Evolutionary conservation across 2,113 vertebrate species (phyloP), one percentile per base, ranked within the genome.

Genomic region (Oryzias javanicus): DNA sequence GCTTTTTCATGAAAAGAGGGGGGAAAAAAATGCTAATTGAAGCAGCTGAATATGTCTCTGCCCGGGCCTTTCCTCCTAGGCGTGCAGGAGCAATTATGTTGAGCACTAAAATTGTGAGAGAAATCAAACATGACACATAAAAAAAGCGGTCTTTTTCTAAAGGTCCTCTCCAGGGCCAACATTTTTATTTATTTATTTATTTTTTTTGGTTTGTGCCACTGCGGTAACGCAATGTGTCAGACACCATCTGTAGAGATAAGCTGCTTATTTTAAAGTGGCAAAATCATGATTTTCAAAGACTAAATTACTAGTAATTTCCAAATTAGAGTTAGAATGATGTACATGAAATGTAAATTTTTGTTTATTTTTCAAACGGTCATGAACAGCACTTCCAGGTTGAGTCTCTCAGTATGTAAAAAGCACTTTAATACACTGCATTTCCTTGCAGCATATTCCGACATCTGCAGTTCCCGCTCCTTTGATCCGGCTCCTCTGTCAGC

Each of bases 161-260:
- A 50, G 46, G n/a, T 18, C 46, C 5, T 19, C 6, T 47, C 46
- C 46, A n/a, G n/a, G n/a, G 49, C 49, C 15, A 50, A 16, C 16
- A 12, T 35, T 35, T 35, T 12, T 12, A 6, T 27, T 12, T 10
- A 35, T 35, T 35, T 35, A 12, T 12, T 35, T 35, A 3, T 12
- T 35, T 35, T 35, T 22, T 50, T 50, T 50, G 49, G 24, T 50
- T 50, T 50, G 22, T 22, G 49, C 49, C 25, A 27, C 22, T 50
- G 22, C 8, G 16, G 22, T 16, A 50, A 50, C 8, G 4, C 50
- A 35, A 18, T 12, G 35, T 53, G 25, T n/a, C 50, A 53, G 50
- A 35, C 16, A 17, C 50, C 25, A 53, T 53, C 29, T 53, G 27
- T 4, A 53, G 17, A 18, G 13, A 25, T 50, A 50, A 50, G 16